A percentile compares a stretch with the other conserved stretches of the same genome.
These are phyloP conservation scores for Cyprinodon brontotheroides DNA, from an alignment of 2,113 vertebrate species.

Conservation along the genomic window DNA sequence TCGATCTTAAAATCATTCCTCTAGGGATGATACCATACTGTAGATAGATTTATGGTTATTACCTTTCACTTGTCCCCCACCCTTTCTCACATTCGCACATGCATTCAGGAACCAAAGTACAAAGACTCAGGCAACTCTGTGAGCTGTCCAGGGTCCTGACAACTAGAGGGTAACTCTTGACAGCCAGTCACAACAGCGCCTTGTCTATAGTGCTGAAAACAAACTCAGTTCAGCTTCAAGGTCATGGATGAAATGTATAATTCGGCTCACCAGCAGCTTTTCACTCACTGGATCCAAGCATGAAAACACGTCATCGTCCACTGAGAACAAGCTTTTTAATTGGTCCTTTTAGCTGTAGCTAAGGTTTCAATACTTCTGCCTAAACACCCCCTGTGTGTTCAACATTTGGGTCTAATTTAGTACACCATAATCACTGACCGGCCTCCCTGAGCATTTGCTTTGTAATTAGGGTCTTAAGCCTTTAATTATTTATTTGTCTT, in stretches of 20 bases:
- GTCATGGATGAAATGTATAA: slow-evolving; percentile 10
- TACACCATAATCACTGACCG: slow-evolving; percentile 42
- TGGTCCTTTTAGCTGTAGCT: slow-evolving; percentile 53
- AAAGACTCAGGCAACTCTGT: neutral
- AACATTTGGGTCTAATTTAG: slow-evolving; percentile 62
- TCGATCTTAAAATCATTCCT: slow-evolving; percentile 67
- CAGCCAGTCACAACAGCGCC: slow-evolving; percentile 5
- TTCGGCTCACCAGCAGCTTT: slow-evolving; percentile 22
- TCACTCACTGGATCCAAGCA: slow-evolving; percentile 17
- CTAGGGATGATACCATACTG: slow-evolving; percentile 20
- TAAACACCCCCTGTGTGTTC: slow-evolving; percentile 58
- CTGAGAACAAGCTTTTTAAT: slow-evolving; percentile 56
- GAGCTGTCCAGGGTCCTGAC: slow-evolving; percentile 61
- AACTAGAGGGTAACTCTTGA: slow-evolving; percentile 4
- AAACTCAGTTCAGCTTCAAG: neutral
- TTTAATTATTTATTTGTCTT: slow-evolving; percentile 10
- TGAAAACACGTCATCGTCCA: slow-evolving; percentile 39
- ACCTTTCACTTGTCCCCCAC: slow-evolving; percentile 47
- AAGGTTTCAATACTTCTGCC: slow-evolving; percentile 52
- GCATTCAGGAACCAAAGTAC: neutral
- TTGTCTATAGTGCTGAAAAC: slow-evolving; percentile 62
- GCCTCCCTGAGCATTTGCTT: slow-evolving; percentile 42
- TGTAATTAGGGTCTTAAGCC: slow-evolving; percentile 52
- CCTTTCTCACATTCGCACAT: neutral
- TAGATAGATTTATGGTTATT: slow-evolving; percentile 69